phyloP scores from a whole-genome alignment of 2,113 vertebrate species.

The Neopipo cinnamomea region DNA sequence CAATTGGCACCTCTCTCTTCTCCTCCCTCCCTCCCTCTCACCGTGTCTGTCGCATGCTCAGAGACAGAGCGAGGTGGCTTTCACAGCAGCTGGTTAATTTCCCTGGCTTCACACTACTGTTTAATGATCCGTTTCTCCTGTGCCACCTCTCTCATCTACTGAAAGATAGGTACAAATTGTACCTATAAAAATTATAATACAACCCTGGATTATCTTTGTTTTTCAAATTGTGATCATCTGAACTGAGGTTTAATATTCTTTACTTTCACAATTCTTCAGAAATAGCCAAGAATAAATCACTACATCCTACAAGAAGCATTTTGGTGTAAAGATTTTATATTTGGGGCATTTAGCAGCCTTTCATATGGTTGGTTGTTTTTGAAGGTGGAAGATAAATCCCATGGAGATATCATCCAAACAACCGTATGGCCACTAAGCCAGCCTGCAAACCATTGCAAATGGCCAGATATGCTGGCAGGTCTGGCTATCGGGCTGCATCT shows the following conservation, averaged over 20 bases:
- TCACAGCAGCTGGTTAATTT: constrained; percentile 85
- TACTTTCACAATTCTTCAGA: constrained; percentile 38
- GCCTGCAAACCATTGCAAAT: constrained; percentile 53
- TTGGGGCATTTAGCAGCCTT: constrained; percentile 66
- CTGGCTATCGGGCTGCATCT: constrained; percentile 32
- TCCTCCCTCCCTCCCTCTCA: constrained; percentile 44
- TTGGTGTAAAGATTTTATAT: constrained; percentile 53
- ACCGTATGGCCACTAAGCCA: constrained; percentile 67
- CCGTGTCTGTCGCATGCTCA: constrained; percentile 40
- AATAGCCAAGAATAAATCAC: constrained; percentile 37
- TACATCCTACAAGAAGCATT: background rate
- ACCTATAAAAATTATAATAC: constrained; percentile 83
- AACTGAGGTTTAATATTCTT: constrained; percentile 61
- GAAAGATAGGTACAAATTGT: constrained; percentile 84
- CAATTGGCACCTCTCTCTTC: constrained; percentile 66
- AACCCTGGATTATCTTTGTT: constrained; percentile 77
- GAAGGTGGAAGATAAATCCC: constrained; percentile 64
- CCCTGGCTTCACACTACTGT: constrained; percentile 84
- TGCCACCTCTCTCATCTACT: constrained; percentile 85
- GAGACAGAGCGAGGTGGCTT: constrained; percentile 80
- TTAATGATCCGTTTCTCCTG: constrained; percentile 85
- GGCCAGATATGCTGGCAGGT: constrained; percentile 42
- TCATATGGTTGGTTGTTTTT: constrained; percentile 62
- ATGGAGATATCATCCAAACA: constrained; percentile 54
- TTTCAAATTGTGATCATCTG: constrained; percentile 69